Evolutionary conservation across 2,113 vertebrate genomes (phyloP).

Genomic region (Oreamnos americanus): DNA sequence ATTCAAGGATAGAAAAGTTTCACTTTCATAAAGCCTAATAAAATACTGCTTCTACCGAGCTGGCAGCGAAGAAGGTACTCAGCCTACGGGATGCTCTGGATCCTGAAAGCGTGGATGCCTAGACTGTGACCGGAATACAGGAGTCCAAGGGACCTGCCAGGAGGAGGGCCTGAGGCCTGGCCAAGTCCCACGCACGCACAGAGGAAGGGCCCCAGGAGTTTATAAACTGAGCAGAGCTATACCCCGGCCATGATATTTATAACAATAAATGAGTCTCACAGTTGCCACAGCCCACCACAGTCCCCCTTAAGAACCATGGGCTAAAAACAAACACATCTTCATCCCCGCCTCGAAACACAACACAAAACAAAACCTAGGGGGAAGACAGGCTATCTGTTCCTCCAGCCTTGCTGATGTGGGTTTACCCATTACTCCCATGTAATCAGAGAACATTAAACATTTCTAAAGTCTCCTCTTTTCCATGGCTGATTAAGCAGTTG

Average conservation of each 20-base stretch:
- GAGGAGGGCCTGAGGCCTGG: constrained; percentile 48
- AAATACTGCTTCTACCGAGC: constrained; percentile 73
- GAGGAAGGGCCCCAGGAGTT: constrained; percentile 69
- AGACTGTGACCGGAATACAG: constrained; percentile 74
- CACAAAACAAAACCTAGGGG: background rate
- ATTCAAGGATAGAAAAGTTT: constrained; percentile 55
- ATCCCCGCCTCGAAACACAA: background rate
- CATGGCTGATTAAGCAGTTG: constrained; percentile 90
- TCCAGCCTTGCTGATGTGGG: constrained; percentile 55
- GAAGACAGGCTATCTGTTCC: background rate
- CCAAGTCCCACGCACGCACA: background rate
- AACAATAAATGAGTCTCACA: constrained; percentile 72
- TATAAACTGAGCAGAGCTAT: constrained; percentile 64
- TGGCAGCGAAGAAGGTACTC: constrained; percentile 58
- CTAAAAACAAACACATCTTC: constrained; percentile 34
- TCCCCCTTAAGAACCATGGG: constrained; percentile 59
- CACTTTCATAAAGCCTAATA: constrained; percentile 78
- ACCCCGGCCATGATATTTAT: constrained; percentile 65
- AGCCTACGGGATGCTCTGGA: background rate
- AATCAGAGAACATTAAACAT: constrained; percentile 79
- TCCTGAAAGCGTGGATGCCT: constrained; percentile 27
- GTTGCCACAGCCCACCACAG: constrained; percentile 56
- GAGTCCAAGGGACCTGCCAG: constrained; percentile 32
- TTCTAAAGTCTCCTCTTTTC: constrained; percentile 81
- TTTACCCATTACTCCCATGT: constrained; percentile 69